Percentiles rank a stretch among this genome's conserved stretches.
phyloP scores from a whole-genome alignment of 2,113 vertebrate genomes.

The Perccottus glenii region DNA sequence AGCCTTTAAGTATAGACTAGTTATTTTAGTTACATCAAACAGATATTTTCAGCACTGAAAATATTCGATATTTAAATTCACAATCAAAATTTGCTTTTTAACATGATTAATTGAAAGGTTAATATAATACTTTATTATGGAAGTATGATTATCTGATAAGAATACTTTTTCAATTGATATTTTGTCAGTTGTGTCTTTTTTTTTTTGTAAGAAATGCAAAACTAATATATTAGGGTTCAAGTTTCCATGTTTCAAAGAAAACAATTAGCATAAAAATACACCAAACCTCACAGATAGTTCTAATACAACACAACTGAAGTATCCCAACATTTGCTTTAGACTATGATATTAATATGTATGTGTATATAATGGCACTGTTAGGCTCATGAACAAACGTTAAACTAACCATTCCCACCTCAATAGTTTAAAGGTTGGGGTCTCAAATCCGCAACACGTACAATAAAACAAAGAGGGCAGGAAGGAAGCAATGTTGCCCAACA shows the following conservation, averaged over 20 bases:
- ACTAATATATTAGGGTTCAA: too few species aligned
- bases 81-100: too few species aligned
- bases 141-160: too few species aligned
- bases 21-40: neutral
- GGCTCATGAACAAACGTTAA: neutral
- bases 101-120: too few species aligned
- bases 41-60: neutral
- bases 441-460: constrained; percentile 45
- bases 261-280: neutral
- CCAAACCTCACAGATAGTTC: neutral
- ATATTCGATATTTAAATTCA: too few species aligned
- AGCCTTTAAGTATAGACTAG: neutral
- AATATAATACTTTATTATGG: too few species aligned
- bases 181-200: too few species aligned
- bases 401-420: constrained; percentile 28
- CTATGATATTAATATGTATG: neutral
- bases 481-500: constrained; percentile 61
- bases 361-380: neutral
- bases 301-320: neutral
- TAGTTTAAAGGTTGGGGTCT: constrained; percentile 59
- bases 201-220: too few species aligned
- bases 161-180: too few species aligned
- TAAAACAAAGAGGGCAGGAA: constrained; percentile 60
- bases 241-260: constrained; percentile 2
- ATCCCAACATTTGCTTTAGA: neutral